Base-by-base conservation (phyloP, 2,888 invertebrate species). In the Ophion slaviceki region DNA sequence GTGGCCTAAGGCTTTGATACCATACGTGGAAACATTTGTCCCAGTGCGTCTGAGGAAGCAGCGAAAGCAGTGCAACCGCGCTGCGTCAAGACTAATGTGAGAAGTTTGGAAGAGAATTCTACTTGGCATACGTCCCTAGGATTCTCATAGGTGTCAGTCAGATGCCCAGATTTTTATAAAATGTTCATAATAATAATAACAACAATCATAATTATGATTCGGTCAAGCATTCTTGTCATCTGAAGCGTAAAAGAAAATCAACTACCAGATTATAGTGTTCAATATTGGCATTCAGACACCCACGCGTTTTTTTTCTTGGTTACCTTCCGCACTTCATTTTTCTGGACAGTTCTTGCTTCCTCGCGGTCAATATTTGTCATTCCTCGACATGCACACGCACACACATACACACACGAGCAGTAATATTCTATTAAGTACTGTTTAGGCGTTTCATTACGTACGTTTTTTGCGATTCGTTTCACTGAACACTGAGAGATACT, bases 401-500 rank as follows among this genome's bases (percentile, higher is more conserved):
- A 85, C 85, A 57, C 53, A 80, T 80, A 86, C 85, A 47, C 47
- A 47, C 47, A 47, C 14, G 17, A 80, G 81, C 80, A 79, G 80
- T 80, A 83, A 66, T 74, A 62, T 81, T 32, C 24, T 59, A 28
- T 80, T 74, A 59, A 79, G 59, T 74, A 81, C 47, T 68, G 85
- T 87, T 88, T 86, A 85, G 87, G 85, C 80, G 53, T 86, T 86
- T 82, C 81, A 84, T 84, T 82, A 80, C 84, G 80, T 75, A 79
- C 83, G 53, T 53, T 76, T 71, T 59, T 74, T 66, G 80, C 80
- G 81, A 84, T 88, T 87, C 87, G 86, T 88, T 88, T 81, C 53
- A 53, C 72, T 88, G 86, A 88, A 87, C 87, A 88, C 87, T 86
- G 86, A 85, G 78, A 82, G 81, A 77, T 84, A 82, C 68, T 77